Base-by-base conservation (phyloP, 2,113 vertebrate genomes). In the Urocynchramus pylzowi region DNA sequence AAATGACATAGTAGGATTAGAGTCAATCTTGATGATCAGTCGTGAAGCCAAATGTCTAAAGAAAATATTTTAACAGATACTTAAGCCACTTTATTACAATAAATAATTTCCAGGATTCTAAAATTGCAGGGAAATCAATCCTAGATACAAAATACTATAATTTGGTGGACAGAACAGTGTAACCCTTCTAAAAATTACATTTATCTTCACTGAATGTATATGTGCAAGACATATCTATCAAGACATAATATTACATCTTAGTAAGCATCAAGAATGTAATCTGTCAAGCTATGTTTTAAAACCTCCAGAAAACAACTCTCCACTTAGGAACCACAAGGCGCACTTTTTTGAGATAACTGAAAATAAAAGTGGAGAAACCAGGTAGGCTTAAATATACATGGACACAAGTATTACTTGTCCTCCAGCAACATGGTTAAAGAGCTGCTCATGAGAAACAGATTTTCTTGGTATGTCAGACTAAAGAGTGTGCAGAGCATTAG, bases 1-100 rank as follows among this genome's bases (percentile, higher is more conserved):
- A 90, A 95, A 96, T 74, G 54, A 93, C 22, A 83, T 37, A 47
- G 65, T 19, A 70, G 52, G 69, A 85, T 92, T 74, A 95, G 67
- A 85, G 37, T 71, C 35, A 14, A 50, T 84, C 53, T 68, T 71
- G 30, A 76, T 64, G 52, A 90, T 78, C 71, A 68, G 11, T 61
- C 64, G 61, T 16, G 28, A 79, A 84, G 65, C 11, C 75, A 85
- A 89, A 83, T 28, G 21, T n/a, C 77, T 71, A 37, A 87, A 81
- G 67, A 80, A 75, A 88, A 56, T 67, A 81, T 52, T 95, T 91
- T 65, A 74, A 69, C 59, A 76, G 54, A 69, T 35, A 92, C 9
- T 68, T 18, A 84, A 89, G 19, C 7, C 70, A 60, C 50, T 68
- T 76, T 26, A 69, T 69, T 77, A 10, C 7, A 81, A 79, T 16